These are phyloP conservation scores for Hemibagrus wyckioides DNA, from an alignment of 2,113 vertebrate genomes.

Conservation along the genomic window DNA sequence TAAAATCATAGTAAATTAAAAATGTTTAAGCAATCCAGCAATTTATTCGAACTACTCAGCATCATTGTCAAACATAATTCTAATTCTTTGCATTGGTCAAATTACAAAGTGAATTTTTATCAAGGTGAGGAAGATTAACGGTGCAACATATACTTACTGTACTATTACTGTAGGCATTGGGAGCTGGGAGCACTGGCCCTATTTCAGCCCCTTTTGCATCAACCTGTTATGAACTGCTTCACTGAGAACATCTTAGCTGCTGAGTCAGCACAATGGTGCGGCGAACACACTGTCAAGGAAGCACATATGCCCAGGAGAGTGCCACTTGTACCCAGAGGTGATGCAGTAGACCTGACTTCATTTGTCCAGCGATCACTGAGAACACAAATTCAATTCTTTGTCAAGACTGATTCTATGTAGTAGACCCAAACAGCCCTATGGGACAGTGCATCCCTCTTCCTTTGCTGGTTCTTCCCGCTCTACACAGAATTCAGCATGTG, in stretches of 20 bases:
- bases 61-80: background rate
- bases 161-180: background rate
- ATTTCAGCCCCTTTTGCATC: background rate
- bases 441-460: background rate
- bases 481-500: background rate
- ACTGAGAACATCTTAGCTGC: background rate
- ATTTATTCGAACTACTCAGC: background rate
- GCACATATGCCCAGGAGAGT: background rate
- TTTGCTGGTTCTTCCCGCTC: background rate
- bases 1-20: background rate
- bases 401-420: background rate
- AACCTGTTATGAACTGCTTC: background rate
- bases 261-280: background rate
- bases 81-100: background rate
- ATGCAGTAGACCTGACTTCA: background rate
- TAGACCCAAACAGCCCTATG: background rate
- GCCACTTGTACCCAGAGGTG: background rate
- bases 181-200: background rate
- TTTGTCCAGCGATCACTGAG: background rate
- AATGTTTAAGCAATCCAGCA: too few relatives aligned
- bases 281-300: background rate
- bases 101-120: background rate
- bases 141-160: background rate
- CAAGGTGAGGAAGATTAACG: background rate
- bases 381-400: background rate